Evolutionary conservation across 2,888 invertebrate genomes (phyloP), one percentile per base, ranked within the genome.

Genomic region (Agelastica alni): DNA sequence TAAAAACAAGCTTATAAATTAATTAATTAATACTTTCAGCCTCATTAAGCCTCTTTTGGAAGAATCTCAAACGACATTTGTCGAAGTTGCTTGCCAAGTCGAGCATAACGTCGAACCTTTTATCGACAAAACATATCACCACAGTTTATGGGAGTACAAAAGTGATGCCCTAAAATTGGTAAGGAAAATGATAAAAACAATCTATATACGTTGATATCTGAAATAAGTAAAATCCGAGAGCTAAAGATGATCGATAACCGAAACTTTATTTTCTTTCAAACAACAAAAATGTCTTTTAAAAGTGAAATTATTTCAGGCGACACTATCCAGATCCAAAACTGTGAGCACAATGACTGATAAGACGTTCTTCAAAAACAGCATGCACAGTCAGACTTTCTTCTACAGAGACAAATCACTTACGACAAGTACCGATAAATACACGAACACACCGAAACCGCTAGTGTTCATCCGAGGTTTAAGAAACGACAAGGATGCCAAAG

Each of bases 71-170:
- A n/a, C n/a, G n/a, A n/a, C 10, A 28, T 20, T 10, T 6, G 18
- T 20, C 6, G 37, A 39, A 12, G 20, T 4, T 10, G 12, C 17
- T 3, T 20, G 20, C 20, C 37, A 39, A 12, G 9, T 13, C 9
- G 46, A 47, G 10, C 0, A 4, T 12, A 10, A 28, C 4, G 5
- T 10, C 3, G 46, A 37, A 36, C 74, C 79, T n/a, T 76, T 83
- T 47, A 85, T 87, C 12, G 87, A 87, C 67, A 83, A 82, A 46
- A 80, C 85, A 55, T 91, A 91, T 68, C 82, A 83, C 1, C 91
- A 89, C 85, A 91, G 91, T 73, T 79, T 91, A 45, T 95, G 94
- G 95, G 88, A 91, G 63, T 83, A 88, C 74, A 86, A 91, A 66
- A 77, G 87, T 52, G 81, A 85, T 63, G 93, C 93, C 3, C 83